Percentiles rank a stretch among this genome's conserved stretches.
phyloP scores from a whole-genome alignment of 2,113 vertebrate species.

The Gavia stellata region DNA sequence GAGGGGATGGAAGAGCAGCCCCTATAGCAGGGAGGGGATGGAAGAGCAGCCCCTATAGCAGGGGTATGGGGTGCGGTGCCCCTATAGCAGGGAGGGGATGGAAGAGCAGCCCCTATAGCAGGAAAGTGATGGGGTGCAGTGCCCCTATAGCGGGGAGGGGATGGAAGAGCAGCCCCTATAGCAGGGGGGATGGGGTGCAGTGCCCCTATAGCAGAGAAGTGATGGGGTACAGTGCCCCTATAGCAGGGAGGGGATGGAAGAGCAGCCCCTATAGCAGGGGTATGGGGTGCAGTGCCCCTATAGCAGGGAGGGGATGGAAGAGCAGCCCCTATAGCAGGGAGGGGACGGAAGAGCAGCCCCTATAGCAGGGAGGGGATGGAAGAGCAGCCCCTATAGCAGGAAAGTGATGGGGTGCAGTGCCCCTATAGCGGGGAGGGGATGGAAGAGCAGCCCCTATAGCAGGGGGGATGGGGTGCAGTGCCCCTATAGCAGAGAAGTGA shows the following conservation, averaged over 20 bases:
- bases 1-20: fast-evolving
- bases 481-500: no score
- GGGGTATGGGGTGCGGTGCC: fast-evolving
- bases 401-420: background rate
- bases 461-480: no score
- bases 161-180: no score
- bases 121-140: fast-evolving
- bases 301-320: background rate
- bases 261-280: background rate
- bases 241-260: no score
- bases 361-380: no score
- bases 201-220: fast-evolving
- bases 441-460: no score
- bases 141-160: no score
- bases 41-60: no score
- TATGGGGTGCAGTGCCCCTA: fast-evolving
- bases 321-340: background rate
- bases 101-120: background rate
- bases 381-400: background rate
- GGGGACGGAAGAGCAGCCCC: background rate
- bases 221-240: fast-evolving
- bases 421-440: no score
- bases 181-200: no score
- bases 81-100: background rate
- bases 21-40: no score